Evolutionary conservation across 2,888 invertebrate species (phyloP), one percentile per base, ranked within the genome.

Genomic region (Sminthurides aquaticus): DNA sequence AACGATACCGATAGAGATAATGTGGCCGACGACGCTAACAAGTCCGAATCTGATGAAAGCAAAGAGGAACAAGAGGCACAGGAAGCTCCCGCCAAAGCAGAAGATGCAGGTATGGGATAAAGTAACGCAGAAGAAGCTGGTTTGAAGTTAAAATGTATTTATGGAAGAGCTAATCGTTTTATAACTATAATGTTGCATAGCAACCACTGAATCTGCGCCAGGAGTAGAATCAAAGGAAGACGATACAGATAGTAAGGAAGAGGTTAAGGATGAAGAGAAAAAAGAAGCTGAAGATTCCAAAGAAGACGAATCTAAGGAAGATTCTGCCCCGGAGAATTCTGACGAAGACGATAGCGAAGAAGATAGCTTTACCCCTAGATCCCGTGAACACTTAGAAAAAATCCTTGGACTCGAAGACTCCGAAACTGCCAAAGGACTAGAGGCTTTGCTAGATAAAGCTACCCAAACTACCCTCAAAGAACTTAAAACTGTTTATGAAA

Each of bases 401-500:
- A 84, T 94, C 55, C 79, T 94, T 54, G 87, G 88, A 77, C 79
- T 94, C 66, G 89, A 91, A 73, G 71, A 70, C 25, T 87, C 87
- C 67, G 89, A 89, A 75, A 84, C 87, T 49, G 82, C 76, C 60
- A 82, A 86, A 74, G 85, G 86, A 74, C 83, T 82, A 25, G 90
- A 91, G 78, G 81, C 84, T 68, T 84, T 87, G 1, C 80, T 88
- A 49, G 85, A 87, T 65, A 87, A 85, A 79, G 85, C 87, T 15
- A 87, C 89, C 1, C 89, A 90, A 69, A 84, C 87, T 25, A 85
- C 91, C 27, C 83, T 93, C 29, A 86, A 88, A 74, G 92, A 93
- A 76, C 82, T 94, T 73, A 94, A 94, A 79, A 87, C 84, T 56
- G 82, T 91, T 61, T 91, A 92, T 75, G 92, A 92, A 78, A 86